Evolutionary conservation across 2,113 vertebrate genomes (phyloP).

Genomic region (Plecotus auritus): DNA sequence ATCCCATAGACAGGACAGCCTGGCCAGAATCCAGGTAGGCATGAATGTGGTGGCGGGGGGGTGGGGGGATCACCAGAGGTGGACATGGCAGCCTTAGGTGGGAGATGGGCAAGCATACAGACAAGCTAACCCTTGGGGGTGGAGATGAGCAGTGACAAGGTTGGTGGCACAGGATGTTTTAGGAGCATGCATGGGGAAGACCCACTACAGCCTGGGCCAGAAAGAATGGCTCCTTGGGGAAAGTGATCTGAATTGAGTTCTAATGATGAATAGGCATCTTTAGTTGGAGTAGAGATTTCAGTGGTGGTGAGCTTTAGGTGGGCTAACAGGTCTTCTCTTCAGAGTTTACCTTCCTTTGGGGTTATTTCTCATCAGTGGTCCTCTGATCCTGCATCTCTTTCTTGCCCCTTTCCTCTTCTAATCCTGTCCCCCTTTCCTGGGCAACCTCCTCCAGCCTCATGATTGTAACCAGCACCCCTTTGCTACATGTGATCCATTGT

Average conservation of each 20-base stretch:
- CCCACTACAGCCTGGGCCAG: neutral
- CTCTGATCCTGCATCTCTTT: neutral
- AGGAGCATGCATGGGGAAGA: neutral
- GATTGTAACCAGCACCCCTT: neutral
- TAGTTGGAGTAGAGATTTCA: neutral
- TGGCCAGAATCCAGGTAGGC: neutral
- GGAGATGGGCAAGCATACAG: neutral
- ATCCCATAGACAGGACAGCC: neutral
- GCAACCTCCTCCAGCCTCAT: neutral
- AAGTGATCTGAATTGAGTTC: neutral
- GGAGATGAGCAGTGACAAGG: neutral
- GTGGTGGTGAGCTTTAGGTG: neutral
- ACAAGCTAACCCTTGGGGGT: neutral
- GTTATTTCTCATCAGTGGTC: neutral
- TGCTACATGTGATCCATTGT: neutral
- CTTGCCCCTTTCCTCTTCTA: neutral
- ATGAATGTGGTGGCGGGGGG: no score
- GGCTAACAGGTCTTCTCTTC: neutral
- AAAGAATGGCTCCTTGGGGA: neutral
- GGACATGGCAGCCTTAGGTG: neutral
- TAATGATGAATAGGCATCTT: neutral
- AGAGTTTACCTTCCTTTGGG: neutral
- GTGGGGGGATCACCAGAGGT: neutral
- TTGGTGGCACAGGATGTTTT: neutral
- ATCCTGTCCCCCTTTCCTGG: neutral